Base-by-base conservation (phyloP, 2,888 invertebrate genomes). In the Spicauda simplicius region DNA sequence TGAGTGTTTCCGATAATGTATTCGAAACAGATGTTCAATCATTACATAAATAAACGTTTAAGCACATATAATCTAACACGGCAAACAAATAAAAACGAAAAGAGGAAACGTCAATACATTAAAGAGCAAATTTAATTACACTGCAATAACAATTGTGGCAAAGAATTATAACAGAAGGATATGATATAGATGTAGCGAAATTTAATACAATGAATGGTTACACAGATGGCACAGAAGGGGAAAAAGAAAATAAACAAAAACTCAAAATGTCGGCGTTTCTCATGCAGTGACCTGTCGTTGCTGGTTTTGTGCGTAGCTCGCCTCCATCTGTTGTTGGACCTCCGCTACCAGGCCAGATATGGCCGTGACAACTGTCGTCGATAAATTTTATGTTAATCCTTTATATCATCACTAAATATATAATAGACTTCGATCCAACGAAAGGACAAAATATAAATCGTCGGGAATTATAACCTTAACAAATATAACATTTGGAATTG, bases 291-390 rank as follows among this genome's bases (percentile, higher is more conserved):
- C 93, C 93, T 93, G 93, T 86, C 87, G 80, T 80, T 90, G 91
- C 85, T 90, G 91, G 85, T 85, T 87, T 82, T 88, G 88, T 77
- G 84, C 86, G 88, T 88, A 87, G 87, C 85, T 85, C 87, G 92
- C 94, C 88, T 95, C 94, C 94, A 95, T 92, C 94, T 96, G 95
- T 86, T 96, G 95, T 91, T 96, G 96, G 94, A 97, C 96, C 91
- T 96, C 96, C 80, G 96, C 95, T 93, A 97, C 95, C 90, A 97
- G 95, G 87, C 96, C 96, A 87, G 96, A 95, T 94, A 96, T 95
- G 90, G 96, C 96, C 92, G 95, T 95, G 90, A 96, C 95, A 94
- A 96, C 96, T 96, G 95, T 86, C 76, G 80, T 80, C 84, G 80
- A 86, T 73, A 88, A 66, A n/a, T 33, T n/a, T 14, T 61, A 66